A percentile compares a stretch with the other conserved stretches of the same genome.
Conservation (phyloP, 2,888 invertebrate genomes). For the Microctonus brassicae region DNA sequence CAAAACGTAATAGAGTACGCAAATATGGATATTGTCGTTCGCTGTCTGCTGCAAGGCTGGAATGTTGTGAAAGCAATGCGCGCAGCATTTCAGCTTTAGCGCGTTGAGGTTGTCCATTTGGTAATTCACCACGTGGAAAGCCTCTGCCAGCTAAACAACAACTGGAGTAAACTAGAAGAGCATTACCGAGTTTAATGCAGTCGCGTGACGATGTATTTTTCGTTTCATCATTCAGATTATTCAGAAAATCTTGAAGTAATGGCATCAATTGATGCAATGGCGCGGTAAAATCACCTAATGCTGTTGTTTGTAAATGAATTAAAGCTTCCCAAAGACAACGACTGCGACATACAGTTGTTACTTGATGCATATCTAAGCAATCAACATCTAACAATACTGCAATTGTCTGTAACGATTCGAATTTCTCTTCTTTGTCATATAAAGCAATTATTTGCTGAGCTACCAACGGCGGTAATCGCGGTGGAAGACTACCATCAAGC, state of each 20-base stretch:
- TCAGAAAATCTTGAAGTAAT: slow-evolving; percentile 70
- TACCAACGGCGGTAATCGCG: slow-evolving; percentile 73
- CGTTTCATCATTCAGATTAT: slow-evolving; percentile 31
- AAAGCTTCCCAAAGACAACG: slow-evolving; percentile 79
- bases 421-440: slow-evolving; percentile 76
- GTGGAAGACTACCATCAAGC: slow-evolving; percentile 72
- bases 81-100: slow-evolving; percentile 83
- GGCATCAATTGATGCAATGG: slow-evolving; percentile 79
- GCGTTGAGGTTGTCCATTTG: slow-evolving; percentile 73
- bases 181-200: slow-evolving; percentile 79
- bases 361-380: slow-evolving; percentile 78
- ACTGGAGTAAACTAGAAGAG: slow-evolving; percentile 86
- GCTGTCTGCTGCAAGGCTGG: slow-evolving; percentile 73
- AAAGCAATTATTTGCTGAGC: slow-evolving; percentile 78
- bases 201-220: slow-evolving; percentile 54
- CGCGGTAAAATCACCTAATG: slow-evolving; percentile 77
- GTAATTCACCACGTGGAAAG: slow-evolving; percentile 83
- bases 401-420: slow-evolving; percentile 79
- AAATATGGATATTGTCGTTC: slow-evolving; percentile 81
- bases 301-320: slow-evolving; percentile 77
- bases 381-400: slow-evolving; percentile 76
- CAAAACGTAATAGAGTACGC: slow-evolving; percentile 80
- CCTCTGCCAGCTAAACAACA: slow-evolving; percentile 89
- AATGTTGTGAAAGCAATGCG: slow-evolving; percentile 79
- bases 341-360: slow-evolving; percentile 74